Base-by-base conservation (phyloP, 1,140 invertebrate genomes). In the Myzus persicae region DNA sequence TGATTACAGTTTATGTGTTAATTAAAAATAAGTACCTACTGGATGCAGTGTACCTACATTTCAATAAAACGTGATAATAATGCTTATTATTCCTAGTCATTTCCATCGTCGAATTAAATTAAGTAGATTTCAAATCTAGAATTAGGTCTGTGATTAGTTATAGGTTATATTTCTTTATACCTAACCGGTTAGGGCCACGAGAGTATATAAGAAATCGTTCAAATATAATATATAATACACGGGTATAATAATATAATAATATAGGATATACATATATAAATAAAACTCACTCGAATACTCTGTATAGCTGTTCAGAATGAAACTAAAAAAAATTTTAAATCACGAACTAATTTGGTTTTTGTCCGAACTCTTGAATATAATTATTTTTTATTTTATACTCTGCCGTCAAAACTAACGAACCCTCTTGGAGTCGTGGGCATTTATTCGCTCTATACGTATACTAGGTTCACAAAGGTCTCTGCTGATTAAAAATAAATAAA, bases 381-480 rank as follows among this genome's bases (percentile, higher is more conserved):
- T 85, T 85, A 85, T 40, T 42, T 85, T 85, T 85, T 85, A 42
- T 85, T 85, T 85, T 85, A 40, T 40, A 84, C 3, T 40, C 9
- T 31, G 14, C 31, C n/a, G 14, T 85, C 38, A 85, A 85, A 85
- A 42, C 24, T 26, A 85, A 85, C 38, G 8, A 9, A 26, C 36
- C 36, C 81, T 40, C 38, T 2, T 40, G 20, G 7, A 82, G 8
- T 38, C 36, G 8, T 38, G 2, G 20, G 7, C 36, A 82, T 82
- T 38, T 9, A 82, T 82, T 82, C 22, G 14, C 59, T n/a, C 14
- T 76, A 18, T n/a, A 76, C 4, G 1, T 76, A n/a, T 67, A 76
- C n/a, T n/a, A 76, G 11, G 59, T 18, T 22, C 20, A 11, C 38
- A 82, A 82, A 38, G 36, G 18, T 38, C 8, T 82, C 20, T 82